A percentile compares a stretch with the other conserved stretches of the same genome.
These are phyloP conservation scores for Ciconia nigra DNA, from an alignment of 2,797 vertebrate species.

Conservation along the genomic window DNA sequence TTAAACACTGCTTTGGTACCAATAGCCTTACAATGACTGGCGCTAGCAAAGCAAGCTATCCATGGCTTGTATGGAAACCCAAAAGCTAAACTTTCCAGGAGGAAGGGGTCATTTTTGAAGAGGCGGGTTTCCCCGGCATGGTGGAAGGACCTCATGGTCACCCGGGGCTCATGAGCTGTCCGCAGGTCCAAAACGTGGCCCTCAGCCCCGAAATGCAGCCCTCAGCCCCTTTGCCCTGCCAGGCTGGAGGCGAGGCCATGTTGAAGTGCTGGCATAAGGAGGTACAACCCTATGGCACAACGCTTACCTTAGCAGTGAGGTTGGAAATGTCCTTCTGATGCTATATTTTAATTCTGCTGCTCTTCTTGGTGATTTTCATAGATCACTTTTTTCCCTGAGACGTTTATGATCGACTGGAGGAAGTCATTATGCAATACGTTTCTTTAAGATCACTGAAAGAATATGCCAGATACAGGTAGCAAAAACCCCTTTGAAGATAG, in stretches of 20 bases:
- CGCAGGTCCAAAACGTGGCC: not conserved
- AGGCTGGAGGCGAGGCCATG: not conserved
- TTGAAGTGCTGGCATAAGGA: not conserved
- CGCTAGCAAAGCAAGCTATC: fast-evolving
- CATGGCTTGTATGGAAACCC: fast-evolving
- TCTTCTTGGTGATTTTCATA: not conserved
- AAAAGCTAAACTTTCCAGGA: fast-evolving
- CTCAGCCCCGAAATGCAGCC: not conserved
- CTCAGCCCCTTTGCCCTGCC: not conserved
- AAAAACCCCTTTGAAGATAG: not conserved
- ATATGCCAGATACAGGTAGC: no score
- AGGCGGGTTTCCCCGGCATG: fast-evolving
- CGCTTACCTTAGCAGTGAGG: fast-evolving
- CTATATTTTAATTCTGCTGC: fast-evolving
- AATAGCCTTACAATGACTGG: fast-evolving
- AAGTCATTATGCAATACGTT: fast-evolving
- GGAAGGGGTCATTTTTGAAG: fast-evolving
- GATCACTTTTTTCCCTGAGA: not conserved
- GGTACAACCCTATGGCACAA: not conserved
- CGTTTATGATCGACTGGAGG: not conserved
- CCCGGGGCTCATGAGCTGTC: not conserved
- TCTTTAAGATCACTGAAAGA: not conserved
- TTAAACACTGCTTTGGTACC: fast-evolving
- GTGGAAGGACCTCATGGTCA: fast-evolving
- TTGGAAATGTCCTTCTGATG: fast-evolving